A percentile compares a stretch with the other conserved stretches of the same genome.
phyloP scores from a whole-genome alignment of 2,797 vertebrate species.

The Hipposideros larvatus region DNA sequence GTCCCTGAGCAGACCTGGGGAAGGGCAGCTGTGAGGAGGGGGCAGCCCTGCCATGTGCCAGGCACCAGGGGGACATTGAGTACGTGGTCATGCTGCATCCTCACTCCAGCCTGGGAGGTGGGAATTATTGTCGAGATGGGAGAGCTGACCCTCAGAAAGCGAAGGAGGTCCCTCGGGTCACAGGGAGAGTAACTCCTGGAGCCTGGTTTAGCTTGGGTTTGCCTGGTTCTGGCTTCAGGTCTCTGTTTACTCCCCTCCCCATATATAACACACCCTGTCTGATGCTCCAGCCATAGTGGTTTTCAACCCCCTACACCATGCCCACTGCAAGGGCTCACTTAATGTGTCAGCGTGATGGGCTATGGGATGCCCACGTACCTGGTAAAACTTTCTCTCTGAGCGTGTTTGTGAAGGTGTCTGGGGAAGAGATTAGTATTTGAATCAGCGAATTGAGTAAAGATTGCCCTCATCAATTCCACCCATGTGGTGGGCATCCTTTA shows the following conservation, averaged over 20 bases:
- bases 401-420: background rate
- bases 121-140: background rate
- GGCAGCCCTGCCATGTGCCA: background rate
- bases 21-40: too few species aligned
- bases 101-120: background rate
- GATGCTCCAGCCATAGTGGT: background rate
- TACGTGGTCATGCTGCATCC: rapidly evolving
- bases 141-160: rapidly evolving
- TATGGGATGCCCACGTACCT: background rate
- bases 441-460: too few species aligned
- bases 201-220: background rate
- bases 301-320: background rate
- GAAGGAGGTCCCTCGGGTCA: background rate
- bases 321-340: background rate
- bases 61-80: background rate
- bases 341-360: too few species aligned
- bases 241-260: background rate
- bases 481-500: background rate
- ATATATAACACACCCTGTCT: too few species aligned
- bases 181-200: background rate
- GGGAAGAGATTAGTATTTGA: background rate
- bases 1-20: background rate
- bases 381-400: background rate
- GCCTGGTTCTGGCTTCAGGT: background rate
- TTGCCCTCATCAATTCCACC: too few species aligned